These are phyloP conservation scores for Lamellibrachia luymesi DNA, from an alignment of 1,140 invertebrate genomes.

Conservation along the genomic window DNA sequence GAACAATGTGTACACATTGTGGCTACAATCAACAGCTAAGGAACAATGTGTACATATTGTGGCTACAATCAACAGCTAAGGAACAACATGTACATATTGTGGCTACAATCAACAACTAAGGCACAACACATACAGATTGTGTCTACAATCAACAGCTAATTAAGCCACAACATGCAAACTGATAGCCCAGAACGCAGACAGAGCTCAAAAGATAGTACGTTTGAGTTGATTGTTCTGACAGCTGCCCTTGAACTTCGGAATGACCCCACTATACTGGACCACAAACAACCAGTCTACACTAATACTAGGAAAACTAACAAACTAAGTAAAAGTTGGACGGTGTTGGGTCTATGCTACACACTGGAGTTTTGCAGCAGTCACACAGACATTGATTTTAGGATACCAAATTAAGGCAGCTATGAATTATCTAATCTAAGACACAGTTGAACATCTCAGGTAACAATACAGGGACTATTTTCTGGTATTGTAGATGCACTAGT, in stretches of 20 bases:
- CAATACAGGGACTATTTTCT: slow-evolving; percentile 2
- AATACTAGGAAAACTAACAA: background rate
- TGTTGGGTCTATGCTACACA: background rate
- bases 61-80: background rate
- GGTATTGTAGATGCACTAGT: background rate
- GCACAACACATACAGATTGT: background rate
- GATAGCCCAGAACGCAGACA: background rate
- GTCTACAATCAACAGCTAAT: background rate
- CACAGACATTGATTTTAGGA: background rate
- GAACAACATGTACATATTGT: background rate
- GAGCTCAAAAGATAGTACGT: background rate
- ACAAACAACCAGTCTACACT: background rate
- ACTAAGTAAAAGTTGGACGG: background rate
- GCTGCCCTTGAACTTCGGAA: background rate
- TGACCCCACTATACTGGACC: background rate
- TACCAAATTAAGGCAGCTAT: background rate
- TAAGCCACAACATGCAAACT: background rate
- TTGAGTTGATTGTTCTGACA: background rate
- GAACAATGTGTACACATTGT: background rate
- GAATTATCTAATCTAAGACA: background rate
- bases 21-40: background rate
- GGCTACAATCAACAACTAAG: no score
- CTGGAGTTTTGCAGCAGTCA: no score
- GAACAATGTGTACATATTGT: background rate
- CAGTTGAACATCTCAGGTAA: background rate